Evolutionary conservation across 2,888 invertebrate species (phyloP).

Genomic region (Chouioia cunea): DNA sequence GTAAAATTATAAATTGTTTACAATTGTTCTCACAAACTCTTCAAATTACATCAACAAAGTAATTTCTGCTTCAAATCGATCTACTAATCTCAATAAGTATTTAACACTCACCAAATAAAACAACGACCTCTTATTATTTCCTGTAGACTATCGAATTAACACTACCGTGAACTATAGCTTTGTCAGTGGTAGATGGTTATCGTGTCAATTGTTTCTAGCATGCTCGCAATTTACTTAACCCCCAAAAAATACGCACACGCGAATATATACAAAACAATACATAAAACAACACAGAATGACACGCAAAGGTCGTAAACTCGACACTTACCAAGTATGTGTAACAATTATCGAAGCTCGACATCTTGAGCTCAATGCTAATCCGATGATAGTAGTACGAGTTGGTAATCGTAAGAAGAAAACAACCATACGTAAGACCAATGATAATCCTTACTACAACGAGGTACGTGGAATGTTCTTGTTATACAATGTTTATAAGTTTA

Average conservation of each 20-base stretch:
- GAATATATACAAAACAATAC: not conserved
- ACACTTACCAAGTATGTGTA: conserved; percentile 73
- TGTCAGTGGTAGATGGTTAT: not conserved
- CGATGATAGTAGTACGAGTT: conserved; percentile 75
- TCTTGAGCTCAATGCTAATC: conserved; percentile 71
- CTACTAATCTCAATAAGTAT: no score
- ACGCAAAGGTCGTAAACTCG: conserved; percentile 31
- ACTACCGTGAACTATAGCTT: no score
- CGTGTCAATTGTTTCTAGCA: not conserved
- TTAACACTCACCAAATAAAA: no score
- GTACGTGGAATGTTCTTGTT: no score
- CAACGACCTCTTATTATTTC: no score
- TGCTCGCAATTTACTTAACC: not conserved
- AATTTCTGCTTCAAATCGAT: no score
- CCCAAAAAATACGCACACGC: not conserved
- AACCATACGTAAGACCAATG: conserved; percentile 71
- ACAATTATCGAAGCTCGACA: conserved; percentile 78
- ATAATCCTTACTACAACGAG: conserved; percentile 79
- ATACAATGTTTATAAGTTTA: conserved; percentile 28
- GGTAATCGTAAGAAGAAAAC: conserved; percentile 76
- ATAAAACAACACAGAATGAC: not conserved
- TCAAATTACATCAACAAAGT: no score
- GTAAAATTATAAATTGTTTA: no score
- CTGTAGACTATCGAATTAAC: no score
- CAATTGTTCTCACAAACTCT: no score